A percentile compares a stretch with the other conserved stretches of the same genome.
Evolutionary conservation across 2,797 vertebrate genomes (phyloP).

Genomic region (Enteromius anoplus): DNA sequence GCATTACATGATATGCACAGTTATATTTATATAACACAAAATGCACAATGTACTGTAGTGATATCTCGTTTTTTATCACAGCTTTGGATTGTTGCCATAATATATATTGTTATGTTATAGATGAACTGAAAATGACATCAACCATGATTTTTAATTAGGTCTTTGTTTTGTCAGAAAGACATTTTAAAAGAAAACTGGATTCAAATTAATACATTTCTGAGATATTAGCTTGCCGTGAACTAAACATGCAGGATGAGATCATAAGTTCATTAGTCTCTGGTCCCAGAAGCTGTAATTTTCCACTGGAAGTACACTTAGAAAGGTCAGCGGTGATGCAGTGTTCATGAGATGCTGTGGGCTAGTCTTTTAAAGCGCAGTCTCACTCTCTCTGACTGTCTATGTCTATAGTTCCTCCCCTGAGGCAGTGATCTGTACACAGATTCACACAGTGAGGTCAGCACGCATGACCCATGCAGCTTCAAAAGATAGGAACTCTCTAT

Average conservation of each 20-base stretch:
- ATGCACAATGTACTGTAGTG: background rate
- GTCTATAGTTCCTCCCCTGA: conserved; percentile 1
- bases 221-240: background rate
- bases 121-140: background rate
- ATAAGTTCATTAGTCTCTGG: background rate
- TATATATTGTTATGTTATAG: background rate
- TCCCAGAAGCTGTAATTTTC: conserved; percentile 16
- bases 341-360: background rate
- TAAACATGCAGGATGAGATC: background rate
- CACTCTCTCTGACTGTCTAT: conserved; percentile 1
- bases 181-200: background rate
- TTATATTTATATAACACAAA: background rate
- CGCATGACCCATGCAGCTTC: conserved; percentile 10
- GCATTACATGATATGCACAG: no score
- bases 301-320: conserved; percentile 20
- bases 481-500: background rate
- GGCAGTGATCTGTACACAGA: conserved; percentile 8
- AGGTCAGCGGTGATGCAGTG: conserved; percentile 25
- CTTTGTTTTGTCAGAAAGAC: background rate
- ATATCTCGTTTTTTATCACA: background rate
- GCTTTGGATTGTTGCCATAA: background rate
- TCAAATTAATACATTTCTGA: background rate
- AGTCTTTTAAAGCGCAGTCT: conserved; percentile 19
- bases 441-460: conserved; percentile 14
- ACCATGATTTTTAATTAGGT: background rate